These are phyloP conservation scores for Cylloceria caligata DNA, from an alignment of 2,888 invertebrate species.

Conservation along the genomic window DNA sequence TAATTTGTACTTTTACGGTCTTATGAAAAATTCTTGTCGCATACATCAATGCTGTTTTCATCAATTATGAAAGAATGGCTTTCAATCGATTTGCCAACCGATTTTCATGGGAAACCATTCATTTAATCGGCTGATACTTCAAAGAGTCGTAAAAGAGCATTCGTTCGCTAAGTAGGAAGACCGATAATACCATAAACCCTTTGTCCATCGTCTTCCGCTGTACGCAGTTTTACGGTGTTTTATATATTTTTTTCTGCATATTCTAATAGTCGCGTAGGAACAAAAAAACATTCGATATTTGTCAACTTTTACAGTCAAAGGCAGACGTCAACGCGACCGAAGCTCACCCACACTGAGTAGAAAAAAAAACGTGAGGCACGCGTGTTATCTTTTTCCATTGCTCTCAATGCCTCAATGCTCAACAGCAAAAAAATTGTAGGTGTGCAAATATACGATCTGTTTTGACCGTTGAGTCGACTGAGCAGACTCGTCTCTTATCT, in stretches of 20 bases:
- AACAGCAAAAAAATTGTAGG: constrained; percentile 1
- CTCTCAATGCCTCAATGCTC: neutral
- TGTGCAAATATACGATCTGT: constrained; percentile 3
- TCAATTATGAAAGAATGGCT: neutral
- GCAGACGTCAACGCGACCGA: neutral
- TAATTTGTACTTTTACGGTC: constrained; percentile 8
- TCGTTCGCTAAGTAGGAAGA: no score
- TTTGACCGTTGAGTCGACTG: neutral
- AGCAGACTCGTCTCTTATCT: constrained; percentile 12
- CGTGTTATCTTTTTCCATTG: neutral
- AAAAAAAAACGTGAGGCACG: neutral
- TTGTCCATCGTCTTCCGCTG: no score
- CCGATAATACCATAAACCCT: no score
- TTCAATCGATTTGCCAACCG: neutral
- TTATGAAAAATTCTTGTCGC: neutral
- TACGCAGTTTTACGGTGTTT: no score
- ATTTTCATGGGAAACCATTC: neutral
- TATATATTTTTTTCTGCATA: no score
- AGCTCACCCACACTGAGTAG: neutral
- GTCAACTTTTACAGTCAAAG: constrained; percentile 28
- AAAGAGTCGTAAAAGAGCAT: neutral
- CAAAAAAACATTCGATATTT: constrained; percentile 48
- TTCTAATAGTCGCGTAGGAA: no score
- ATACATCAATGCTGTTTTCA: neutral
- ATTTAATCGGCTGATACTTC: neutral